phyloP scores from a whole-genome alignment of 2,888 invertebrate genomes.

The Lobophora halterata region DNA sequence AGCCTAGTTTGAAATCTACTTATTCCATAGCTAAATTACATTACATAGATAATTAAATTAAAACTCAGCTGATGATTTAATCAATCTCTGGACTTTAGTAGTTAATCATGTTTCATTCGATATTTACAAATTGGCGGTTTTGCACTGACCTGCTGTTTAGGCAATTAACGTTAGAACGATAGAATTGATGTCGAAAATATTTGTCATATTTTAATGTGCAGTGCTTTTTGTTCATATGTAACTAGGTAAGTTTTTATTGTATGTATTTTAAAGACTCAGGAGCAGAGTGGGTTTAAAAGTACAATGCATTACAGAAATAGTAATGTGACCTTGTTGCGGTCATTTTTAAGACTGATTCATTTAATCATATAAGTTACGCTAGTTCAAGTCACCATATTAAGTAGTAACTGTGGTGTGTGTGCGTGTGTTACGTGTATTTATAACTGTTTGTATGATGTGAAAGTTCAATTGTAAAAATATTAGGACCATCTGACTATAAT shows the following conservation, averaged over 20 bases:
- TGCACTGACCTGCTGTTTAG: constrained; percentile 44
- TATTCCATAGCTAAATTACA: constrained; percentile 45
- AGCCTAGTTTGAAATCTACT: constrained; percentile 36
- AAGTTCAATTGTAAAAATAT: constrained; percentile 21
- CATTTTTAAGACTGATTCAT: constrained; percentile 78
- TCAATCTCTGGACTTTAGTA: constrained; percentile 38
- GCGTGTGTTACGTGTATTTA: constrained; percentile 61
- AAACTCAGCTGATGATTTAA: constrained; percentile 49
- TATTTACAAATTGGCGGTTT: constrained; percentile 40
- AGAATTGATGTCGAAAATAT: constrained; percentile 60
- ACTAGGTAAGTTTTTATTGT: constrained; percentile 62
- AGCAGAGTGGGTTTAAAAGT: constrained; percentile 63
- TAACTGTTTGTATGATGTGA: constrained; percentile 53
- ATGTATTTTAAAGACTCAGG: constrained; percentile 70
- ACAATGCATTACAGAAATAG: constrained; percentile 54
- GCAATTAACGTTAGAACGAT: constrained; percentile 35
- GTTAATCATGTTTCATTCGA: constrained; percentile 43
- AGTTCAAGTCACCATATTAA: constrained; percentile 68
- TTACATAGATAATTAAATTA: constrained; percentile 37
- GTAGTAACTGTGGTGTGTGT: constrained; percentile 47
- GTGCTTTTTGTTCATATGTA: constrained; percentile 71
- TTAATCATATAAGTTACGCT: constrained; percentile 77
- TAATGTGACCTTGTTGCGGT: constrained; percentile 51
- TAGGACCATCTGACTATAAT: constrained; percentile 42
- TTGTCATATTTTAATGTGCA: constrained; percentile 65